Conservation (phyloP, 2,888 invertebrate genomes). For the Lepidocyrtinus sp. region DNA sequence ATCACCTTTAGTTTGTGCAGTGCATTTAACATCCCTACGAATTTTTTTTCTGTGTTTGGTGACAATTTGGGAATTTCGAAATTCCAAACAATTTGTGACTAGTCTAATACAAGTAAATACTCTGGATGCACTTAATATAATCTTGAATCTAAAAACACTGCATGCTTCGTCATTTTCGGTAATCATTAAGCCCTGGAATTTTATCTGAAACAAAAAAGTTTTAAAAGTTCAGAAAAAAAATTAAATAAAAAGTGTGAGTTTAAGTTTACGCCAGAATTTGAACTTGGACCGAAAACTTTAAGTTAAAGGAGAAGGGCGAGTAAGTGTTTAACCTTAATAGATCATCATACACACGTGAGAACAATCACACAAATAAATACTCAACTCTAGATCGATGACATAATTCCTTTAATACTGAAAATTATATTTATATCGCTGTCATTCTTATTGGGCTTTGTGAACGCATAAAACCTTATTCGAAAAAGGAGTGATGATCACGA, state of each 20-base stretch:
- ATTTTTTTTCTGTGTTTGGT: background rate
- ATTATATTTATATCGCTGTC: background rate
- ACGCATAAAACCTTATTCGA: background rate
- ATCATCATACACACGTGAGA: slow-evolving; percentile 13
- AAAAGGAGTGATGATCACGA: slow-evolving; percentile 15
- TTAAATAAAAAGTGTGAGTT: too few relatives aligned
- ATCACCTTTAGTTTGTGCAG: background rate
- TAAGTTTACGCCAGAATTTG: background rate
- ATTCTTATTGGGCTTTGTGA: background rate
- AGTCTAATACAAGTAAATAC: too few relatives aligned
- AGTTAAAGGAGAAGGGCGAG: background rate
- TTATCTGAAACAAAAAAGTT: too few relatives aligned
- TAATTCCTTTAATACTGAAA: background rate
- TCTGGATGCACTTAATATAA: too few relatives aligned
- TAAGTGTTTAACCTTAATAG: slow-evolving; percentile 14
- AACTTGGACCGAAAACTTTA: background rate
- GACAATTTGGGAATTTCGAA: background rate
- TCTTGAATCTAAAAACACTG: too few relatives aligned
- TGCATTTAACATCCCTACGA: background rate
- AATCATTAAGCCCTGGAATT: too few relatives aligned
- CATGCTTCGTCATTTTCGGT: too few relatives aligned
- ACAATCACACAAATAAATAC: background rate
- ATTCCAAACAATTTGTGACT: too few relatives aligned
- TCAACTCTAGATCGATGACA: slow-evolving; percentile 18
- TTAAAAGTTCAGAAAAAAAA: too few relatives aligned